These are phyloP conservation scores for Otolemur crassicaudatus DNA, from an alignment of 2,797 vertebrate genomes.

Conservation along the genomic window DNA sequence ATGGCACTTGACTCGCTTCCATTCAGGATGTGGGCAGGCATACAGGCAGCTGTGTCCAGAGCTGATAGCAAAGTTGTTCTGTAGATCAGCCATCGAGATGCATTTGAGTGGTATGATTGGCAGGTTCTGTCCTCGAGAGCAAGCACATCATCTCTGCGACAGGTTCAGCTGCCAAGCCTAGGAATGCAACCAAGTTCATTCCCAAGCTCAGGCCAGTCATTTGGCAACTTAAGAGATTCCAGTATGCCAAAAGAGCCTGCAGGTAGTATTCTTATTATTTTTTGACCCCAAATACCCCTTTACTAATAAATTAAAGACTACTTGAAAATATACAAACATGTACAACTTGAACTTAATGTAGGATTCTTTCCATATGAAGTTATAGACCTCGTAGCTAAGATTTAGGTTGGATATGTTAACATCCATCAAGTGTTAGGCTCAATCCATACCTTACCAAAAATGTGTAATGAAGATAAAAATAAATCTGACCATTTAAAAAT, in stretches of 20 bases:
- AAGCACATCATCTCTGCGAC: slow-evolving; percentile 87
- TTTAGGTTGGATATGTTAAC: slow-evolving; percentile 75
- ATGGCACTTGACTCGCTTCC: slow-evolving; percentile 86
- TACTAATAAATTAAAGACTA: slow-evolving; percentile 79
- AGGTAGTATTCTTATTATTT: slow-evolving; percentile 88
- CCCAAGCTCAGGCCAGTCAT: slow-evolving; percentile 87
- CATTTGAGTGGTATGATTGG: slow-evolving; percentile 86
- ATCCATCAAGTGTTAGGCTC: slow-evolving; percentile 49
- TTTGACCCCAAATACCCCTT: slow-evolving; percentile 82
- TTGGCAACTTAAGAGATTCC: slow-evolving; percentile 87
- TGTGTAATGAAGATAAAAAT: slow-evolving; percentile 47
- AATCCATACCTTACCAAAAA: slow-evolving; percentile 58
- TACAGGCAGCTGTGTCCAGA: slow-evolving; percentile 88
- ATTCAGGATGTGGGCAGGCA: slow-evolving; percentile 88
- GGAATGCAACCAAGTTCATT: slow-evolving; percentile 84
- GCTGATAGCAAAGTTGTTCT: slow-evolving; percentile 87
- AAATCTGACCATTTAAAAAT: slow-evolving; percentile 68
- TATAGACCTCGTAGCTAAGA: slow-evolving; percentile 63
- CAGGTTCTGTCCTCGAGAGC: slow-evolving; percentile 87
- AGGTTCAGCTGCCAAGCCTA: slow-evolving; percentile 87
- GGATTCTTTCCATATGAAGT: slow-evolving; percentile 73
- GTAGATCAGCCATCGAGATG: slow-evolving; percentile 86
- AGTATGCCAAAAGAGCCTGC: slow-evolving; percentile 86
- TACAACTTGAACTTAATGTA: slow-evolving; percentile 70
- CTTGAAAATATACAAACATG: slow-evolving; percentile 74